Percentiles rank a stretch among this genome's conserved stretches.
These are phyloP conservation scores for Brevimyrus niger DNA, from an alignment of 2,113 vertebrate species.

Conservation along the genomic window DNA sequence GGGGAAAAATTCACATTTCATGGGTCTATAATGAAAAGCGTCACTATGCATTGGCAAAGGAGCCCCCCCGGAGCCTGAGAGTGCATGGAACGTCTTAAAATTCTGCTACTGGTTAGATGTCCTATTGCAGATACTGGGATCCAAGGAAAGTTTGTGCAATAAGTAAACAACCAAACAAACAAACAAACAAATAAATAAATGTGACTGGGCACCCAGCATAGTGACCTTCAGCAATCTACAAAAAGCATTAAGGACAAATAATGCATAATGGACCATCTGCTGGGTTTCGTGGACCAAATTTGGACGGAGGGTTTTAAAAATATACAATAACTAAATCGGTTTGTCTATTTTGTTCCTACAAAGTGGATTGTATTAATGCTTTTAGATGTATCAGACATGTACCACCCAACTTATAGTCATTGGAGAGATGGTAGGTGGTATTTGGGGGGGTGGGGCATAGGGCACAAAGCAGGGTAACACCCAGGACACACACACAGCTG, in stretches of 20 bases:
- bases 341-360: not conserved
- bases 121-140: not conserved
- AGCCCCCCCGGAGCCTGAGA: not conserved
- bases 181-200: not conserved
- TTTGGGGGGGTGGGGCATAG: not conserved
- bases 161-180: not conserved
- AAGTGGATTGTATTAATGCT: not conserved
- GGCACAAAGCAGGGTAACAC: not conserved
- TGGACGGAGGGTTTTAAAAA: not conserved
- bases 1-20: not conserved
- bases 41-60: not conserved
- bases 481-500: not conserved
- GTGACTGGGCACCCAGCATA: constrained; percentile 1
- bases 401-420: not conserved
- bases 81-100: not conserved
- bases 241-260: not conserved
- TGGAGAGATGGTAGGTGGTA: not conserved
- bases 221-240: not conserved
- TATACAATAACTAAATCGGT: not conserved
- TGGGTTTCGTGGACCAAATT: not conserved
- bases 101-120: not conserved
- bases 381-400: not conserved
- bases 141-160: not conserved
- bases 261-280: not conserved
- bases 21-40: not conserved